phyloP scores from a whole-genome alignment of 2,797 vertebrate genomes.

The Melanotaenia maccullochi region DNA sequence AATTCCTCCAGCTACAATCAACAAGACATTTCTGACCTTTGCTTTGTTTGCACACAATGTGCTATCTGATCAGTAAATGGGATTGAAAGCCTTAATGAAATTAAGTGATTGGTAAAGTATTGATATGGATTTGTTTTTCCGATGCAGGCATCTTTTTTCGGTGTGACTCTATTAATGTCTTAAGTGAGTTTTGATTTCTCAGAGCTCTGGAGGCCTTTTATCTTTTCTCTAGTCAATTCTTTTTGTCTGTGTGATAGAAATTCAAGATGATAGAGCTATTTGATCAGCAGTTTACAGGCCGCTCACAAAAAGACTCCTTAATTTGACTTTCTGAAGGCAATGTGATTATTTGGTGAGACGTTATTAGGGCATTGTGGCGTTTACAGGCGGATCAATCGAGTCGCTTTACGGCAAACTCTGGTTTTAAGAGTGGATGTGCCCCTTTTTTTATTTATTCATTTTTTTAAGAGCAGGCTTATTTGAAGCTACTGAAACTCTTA shows the following conservation, averaged over 20 bases:
- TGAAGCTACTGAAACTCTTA: not conserved
- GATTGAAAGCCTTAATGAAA: constrained; percentile 81
- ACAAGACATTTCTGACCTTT: constrained; percentile 78
- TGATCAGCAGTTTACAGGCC: constrained; percentile 50
- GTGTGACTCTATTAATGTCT: constrained; percentile 82
- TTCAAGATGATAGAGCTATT: constrained; percentile 48
- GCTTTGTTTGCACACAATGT: constrained; percentile 76
- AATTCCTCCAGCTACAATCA: constrained; percentile 35
- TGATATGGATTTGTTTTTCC: constrained; percentile 76
- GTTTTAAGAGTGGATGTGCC: constrained; percentile 1
- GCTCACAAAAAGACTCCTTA: constrained; percentile 39
- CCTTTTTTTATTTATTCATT: constrained; percentile 5
- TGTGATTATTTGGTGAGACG: constrained; percentile 61
- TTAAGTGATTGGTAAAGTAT: constrained; percentile 80
- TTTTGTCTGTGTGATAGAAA: constrained; percentile 62
- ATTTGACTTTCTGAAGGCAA: constrained; percentile 56
- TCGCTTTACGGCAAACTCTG: constrained; percentile 12
- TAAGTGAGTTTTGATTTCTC: constrained; percentile 79
- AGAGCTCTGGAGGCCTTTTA: constrained; percentile 69
- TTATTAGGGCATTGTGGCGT: constrained; percentile 43
- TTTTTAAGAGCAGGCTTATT: constrained; percentile 11
- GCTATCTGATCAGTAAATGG: constrained; percentile 72
- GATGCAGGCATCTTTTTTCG: constrained; percentile 62
- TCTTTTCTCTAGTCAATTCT: constrained; percentile 62
- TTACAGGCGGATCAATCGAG: constrained; percentile 46